Base-by-base conservation (phyloP, 2,888 invertebrate species). In the Aphrophora alni region DNA sequence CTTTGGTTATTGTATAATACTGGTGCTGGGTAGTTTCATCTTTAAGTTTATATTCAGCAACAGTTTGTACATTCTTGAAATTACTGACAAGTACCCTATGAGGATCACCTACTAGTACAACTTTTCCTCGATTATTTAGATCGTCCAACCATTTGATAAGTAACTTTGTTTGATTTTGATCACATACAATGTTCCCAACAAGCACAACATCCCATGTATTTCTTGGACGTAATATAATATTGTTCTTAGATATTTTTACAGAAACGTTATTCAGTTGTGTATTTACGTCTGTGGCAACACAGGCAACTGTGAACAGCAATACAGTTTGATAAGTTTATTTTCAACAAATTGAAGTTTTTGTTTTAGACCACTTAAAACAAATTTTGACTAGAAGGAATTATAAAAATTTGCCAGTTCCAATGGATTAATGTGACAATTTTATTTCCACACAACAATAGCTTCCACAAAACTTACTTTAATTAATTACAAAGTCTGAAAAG, bases 151-250 rank as follows among this genome's bases (percentile, higher is more conserved):
- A 44, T 14, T 44, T 44, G 44, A 44, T 12, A 44, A 44, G 44
- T 14, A 17, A 44, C 44, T 44, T 12, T 2, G 44, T 44, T 14
- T 44, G 7, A 14, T 44, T 70, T 44, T 12, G 70, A 77, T 71
- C 77, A 77, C 17, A 77, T 25, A 38, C 77, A 71, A 69, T 91
- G 86, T 94, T 94, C 0, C 94, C 94, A 38, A 94, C 88, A 17
- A 94, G 87, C 81, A 94, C 88, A 1, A 91, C 88, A 84, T 93
- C 92, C 85, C 90, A 91, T 10, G 88, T 87, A 0, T 71, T 38
- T 44, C 25, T 38, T 82, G 82, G 3, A 82, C 71, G 26, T 44
- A 78, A 90, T 70, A 92, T 88, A 38, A 91, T 86, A 85, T 92
- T 89, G 3, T 87, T 83, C 25, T 87, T 86, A 76, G 87, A 88